Evolutionary conservation across 2,113 vertebrate genomes (phyloP), one percentile per base, ranked within the genome.

Genomic region (Lophotis ruficrista): DNA sequence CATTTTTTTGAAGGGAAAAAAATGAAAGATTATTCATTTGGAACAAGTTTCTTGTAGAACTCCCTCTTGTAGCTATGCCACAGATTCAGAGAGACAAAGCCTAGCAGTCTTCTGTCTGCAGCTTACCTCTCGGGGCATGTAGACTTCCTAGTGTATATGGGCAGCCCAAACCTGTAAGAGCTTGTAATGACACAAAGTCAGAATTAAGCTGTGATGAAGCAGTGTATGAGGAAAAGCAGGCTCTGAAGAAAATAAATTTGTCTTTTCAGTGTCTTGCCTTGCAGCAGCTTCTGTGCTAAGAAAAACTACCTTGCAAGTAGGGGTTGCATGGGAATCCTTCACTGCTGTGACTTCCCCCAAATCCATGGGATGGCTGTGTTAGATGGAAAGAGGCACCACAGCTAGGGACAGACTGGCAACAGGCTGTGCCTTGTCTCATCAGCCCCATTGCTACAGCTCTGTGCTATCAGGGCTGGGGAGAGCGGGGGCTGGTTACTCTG

Each of bases 401-500:
- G 6, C 4, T 50, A 68, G 71, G 62, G 9, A 24, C 31, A 54
- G 56, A 21, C 41, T 1, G 14, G 4, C 6, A 70, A 16, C 5
- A 45, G 37, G 35, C 50, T 60, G 27, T 62, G 24, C 19, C n/a
- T 73, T 30, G 16, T 76, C 33, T 83, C n/a, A 16, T 51, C 43
- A 53, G 20, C 21, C 27, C 14, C 24, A 3, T 0, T 6, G 24
- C 18, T 50, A 4, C 38, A 0, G 0, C 17, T 37, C 12, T 23
- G 51, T 0, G 0, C 12, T 22, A 11, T 37, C 31, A 28, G 47
- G 53, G 16, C 71, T 83, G 66, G 14, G 37, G 8, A 19, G 58
- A 41, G 33, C 4, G 0, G 9, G 6, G 18, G 12, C 6, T 0
- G 5, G 33, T 41, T 88, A 13, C 35, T 56, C 7, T 38, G 23